A percentile compares a stretch with the other conserved stretches of the same genome.
Conservation (phyloP, 2,113 vertebrate genomes). For the Manacus vitellinus region DNA sequence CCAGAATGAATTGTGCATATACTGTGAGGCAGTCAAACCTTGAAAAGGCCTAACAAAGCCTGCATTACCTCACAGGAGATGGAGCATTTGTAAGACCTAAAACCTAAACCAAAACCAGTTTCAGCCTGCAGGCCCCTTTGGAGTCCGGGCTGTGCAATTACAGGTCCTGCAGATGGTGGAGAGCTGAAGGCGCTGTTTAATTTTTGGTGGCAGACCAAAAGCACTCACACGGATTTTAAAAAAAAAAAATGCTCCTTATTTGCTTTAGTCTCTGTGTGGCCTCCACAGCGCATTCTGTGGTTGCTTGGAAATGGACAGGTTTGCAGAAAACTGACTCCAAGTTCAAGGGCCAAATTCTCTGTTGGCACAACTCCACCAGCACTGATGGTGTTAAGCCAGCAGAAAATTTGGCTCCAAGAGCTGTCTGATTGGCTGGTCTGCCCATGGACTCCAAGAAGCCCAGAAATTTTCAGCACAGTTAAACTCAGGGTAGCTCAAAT, state of each 20-base stretch:
- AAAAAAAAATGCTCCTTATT: not conserved
- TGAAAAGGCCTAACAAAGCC: not conserved
- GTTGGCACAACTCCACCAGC: conserved; percentile 3
- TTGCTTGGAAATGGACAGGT: conserved; percentile 29
- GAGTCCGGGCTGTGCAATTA: conserved; percentile 5
- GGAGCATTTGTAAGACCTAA: not conserved
- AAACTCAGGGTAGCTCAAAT: not conserved
- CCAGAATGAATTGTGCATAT: conserved; percentile 7
- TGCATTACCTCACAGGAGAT: not conserved
- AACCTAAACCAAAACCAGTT: conserved; percentile 14
- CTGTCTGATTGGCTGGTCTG: not conserved
- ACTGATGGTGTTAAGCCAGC: conserved; percentile 40
- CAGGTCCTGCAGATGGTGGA: conserved; percentile 59
- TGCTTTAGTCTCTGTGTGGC: conserved; percentile 18
- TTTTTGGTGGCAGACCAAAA: conserved; percentile 59
- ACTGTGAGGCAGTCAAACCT: not conserved
- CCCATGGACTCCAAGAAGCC: not conserved
- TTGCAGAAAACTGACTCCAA: conserved; percentile 32
- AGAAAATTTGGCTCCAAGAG: conserved; percentile 30
- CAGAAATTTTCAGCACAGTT: not conserved
- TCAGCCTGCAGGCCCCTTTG: conserved; percentile 15
- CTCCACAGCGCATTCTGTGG: not conserved
- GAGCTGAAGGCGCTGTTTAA: conserved; percentile 46
- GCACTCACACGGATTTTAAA: not conserved
- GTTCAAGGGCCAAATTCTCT: conserved; percentile 57